Conservation (phyloP, 2,113 vertebrate genomes). For the Suricata suricatta region DNA sequence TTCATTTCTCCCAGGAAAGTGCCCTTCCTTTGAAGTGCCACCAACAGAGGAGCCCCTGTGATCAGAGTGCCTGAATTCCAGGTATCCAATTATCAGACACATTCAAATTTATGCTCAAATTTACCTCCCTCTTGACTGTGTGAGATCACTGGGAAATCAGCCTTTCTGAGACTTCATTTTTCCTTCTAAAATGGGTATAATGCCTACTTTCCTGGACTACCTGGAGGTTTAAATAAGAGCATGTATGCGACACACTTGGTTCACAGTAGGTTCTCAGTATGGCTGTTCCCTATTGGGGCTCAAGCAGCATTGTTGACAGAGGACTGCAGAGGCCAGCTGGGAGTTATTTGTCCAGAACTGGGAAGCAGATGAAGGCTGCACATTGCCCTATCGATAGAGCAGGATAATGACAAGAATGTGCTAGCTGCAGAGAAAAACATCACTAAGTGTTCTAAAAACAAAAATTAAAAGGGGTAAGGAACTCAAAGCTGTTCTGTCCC, state of each 20-base stretch:
- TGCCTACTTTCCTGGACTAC: background rate
- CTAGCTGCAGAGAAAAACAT: background rate
- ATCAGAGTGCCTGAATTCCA: background rate
- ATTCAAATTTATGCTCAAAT: background rate
- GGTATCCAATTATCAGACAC: background rate
- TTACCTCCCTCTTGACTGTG: background rate
- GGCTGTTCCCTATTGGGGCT: background rate
- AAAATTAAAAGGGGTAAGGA: background rate
- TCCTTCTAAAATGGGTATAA: background rate
- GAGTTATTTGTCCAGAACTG: background rate
- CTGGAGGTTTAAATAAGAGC: background rate
- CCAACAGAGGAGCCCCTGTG: background rate
- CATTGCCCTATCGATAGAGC: background rate
- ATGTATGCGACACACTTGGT: background rate
- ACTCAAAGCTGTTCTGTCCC: background rate
- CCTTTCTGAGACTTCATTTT: background rate
- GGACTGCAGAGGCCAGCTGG: background rate
- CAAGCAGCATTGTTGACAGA: fast-evolving
- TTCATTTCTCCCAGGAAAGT: background rate
- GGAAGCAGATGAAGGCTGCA: background rate
- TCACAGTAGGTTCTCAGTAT: background rate
- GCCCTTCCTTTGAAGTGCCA: background rate
- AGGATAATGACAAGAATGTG: background rate
- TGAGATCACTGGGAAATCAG: background rate
- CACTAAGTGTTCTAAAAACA: background rate